Base-by-base conservation (phyloP, 2,113 vertebrate genomes). In the Leptodactylus fuscus region DNA sequence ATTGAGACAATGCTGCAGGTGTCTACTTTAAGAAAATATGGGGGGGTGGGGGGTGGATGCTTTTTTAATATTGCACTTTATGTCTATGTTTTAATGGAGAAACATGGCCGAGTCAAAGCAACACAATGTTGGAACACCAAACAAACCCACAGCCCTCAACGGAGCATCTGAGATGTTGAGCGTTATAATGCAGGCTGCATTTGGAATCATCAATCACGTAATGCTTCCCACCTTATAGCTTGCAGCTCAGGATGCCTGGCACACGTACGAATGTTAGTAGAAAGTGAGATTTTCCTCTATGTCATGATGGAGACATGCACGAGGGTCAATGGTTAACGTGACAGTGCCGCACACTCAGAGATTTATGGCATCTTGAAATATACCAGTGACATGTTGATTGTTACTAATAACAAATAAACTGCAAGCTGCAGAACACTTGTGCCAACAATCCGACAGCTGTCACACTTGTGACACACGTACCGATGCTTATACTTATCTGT, bases 371-470 rank as follows among this genome's bases (percentile, higher is more conserved):
- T 58, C n/a, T 44, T 79, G 77, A 79, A 60, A 60, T 79, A 18
- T 60, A 79, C 36, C 77, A 79, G 53, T 44, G 77, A 79, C 77
- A 60, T 58, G 55, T 60, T 60, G 55, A 60, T 76, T 24, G 77
- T 60, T 60, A 79, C 53, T 27, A 60, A 79, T 79, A 79, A 79
- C 32, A 79, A 79, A 79, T 36, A 79, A 13, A n/a, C 51, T 22
- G 22, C 77, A 79, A 60, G 77, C 46, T 58, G 53, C 22, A 44
- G 5, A 41, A 22, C 55, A 79, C 53, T 60, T 60, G 53, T 79
- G 34, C 34, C 34, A 79, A 79, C 77, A 79, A 44, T 60, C 34
- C 55, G 77, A 79, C 77, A 79, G 77, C 53, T 60, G 53, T 62
- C 77, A 79, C 36, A 41, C 77, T 29, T 0, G 34, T 60, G 34